phyloP scores from a whole-genome alignment of 2,888 invertebrate species.

The Synergus laeviventris region DNA sequence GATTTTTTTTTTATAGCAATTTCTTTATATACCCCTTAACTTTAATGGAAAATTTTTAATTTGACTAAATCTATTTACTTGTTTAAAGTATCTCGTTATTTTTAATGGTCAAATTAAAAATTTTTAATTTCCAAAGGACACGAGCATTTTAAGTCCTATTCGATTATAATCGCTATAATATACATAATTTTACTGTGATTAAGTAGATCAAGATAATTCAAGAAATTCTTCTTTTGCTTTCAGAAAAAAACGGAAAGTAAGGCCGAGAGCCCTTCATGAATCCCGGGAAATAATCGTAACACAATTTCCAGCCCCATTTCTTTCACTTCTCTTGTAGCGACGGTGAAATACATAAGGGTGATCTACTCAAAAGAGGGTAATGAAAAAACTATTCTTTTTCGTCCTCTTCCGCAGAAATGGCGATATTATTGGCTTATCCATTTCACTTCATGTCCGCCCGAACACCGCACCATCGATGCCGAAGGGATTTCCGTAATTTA shows the following conservation, averaged over 20 bases:
- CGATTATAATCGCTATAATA: background rate
- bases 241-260: constrained; percentile 33
- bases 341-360: constrained; percentile 26
- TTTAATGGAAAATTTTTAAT: too few species aligned
- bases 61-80: too few species aligned
- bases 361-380: constrained; percentile 32
- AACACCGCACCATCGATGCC: constrained; percentile 38
- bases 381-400: constrained; percentile 32
- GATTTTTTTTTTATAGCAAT: too few species aligned
- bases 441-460: constrained; percentile 48
- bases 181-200: constrained; percentile 13
- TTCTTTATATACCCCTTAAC: too few species aligned
- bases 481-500: constrained; percentile 38
- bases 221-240: constrained; percentile 12
- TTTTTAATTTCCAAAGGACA: too few species aligned
- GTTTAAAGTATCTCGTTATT: too few species aligned
- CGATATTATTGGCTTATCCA: constrained; percentile 68
- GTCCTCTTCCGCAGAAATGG: constrained; percentile 57
- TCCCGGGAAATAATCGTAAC: constrained; percentile 29
- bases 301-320: constrained; percentile 27
- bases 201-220: background rate
- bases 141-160: background rate
- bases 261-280: background rate
- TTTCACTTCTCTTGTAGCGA: constrained; percentile 1
- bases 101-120: too few species aligned